A percentile compares a stretch with the other conserved stretches of the same genome.
Evolutionary conservation across 2,888 invertebrate genomes (phyloP).

Genomic region (Drosophila nigritarsus): DNA sequence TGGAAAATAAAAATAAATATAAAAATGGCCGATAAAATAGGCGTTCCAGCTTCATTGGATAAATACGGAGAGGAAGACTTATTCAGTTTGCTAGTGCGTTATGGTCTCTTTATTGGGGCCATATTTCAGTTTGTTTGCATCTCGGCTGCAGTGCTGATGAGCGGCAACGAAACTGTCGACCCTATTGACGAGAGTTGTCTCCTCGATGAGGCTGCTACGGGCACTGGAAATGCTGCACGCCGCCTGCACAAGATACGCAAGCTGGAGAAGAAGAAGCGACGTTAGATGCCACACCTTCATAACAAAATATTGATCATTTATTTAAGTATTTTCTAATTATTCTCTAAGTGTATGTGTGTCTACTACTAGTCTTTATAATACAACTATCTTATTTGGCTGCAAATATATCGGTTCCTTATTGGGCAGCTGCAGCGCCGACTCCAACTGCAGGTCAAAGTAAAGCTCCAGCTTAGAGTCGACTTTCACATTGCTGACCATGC

Average conservation of each 20-base stretch:
- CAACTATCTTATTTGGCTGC: constrained; percentile 52
- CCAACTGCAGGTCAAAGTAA: constrained; percentile 26
- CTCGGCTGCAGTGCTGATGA: constrained; percentile 91
- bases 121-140: constrained; percentile 94
- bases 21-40: constrained; percentile 61
- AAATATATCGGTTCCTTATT: constrained; percentile 42
- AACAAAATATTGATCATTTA: constrained; percentile 2
- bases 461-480: constrained; percentile 29
- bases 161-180: constrained; percentile 80
- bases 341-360: constrained; percentile 15
- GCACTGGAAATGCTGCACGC: constrained; percentile 59
- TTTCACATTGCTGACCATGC: constrained; percentile 6
- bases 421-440: constrained; percentile 21
- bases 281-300: constrained; percentile 53
- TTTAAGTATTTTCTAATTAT: constrained; percentile 28
- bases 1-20: background rate
- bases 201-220: constrained; percentile 23
- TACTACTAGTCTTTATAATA: constrained; percentile 39
- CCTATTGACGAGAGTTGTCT: constrained; percentile 36
- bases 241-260: constrained; percentile 83
- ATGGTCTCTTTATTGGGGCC: constrained; percentile 93
- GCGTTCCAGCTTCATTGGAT: constrained; percentile 66
- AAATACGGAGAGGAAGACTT: constrained; percentile 87
- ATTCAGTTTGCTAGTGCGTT: constrained; percentile 90
- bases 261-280: constrained; percentile 83